Percentiles rank a stretch among this genome's conserved stretches.
phyloP scores from a whole-genome alignment of 2,888 invertebrate species.

The Entomobrya proxima region DNA sequence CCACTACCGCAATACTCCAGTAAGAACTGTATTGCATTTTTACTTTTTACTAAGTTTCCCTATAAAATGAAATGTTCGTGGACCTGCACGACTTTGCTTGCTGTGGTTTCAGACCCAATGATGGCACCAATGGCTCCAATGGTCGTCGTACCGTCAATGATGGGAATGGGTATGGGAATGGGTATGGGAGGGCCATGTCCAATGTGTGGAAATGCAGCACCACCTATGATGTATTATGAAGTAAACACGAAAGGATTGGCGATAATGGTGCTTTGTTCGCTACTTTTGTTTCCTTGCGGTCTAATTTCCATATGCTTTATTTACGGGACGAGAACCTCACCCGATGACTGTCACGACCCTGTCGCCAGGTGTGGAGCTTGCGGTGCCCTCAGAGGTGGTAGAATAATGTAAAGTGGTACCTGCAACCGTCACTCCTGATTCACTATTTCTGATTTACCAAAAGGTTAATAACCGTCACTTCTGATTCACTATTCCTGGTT shows the following conservation, averaged over 20 bases:
- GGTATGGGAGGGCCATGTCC: conserved; percentile 4
- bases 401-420: background rate
- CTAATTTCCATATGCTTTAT: background rate
- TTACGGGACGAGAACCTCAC: background rate
- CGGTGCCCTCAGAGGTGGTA: background rate
- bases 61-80: too few species aligned
- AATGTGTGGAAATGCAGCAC: background rate
- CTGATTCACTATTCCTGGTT: too few species aligned
- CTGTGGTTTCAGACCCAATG: too few species aligned
- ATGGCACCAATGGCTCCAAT: too few species aligned
- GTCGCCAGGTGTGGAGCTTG: background rate
- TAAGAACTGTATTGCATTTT: too few species aligned
- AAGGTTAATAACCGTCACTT: background rate
- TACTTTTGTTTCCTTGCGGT: background rate
- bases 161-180: too few species aligned
- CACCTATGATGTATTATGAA: background rate
- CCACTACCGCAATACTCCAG: too few species aligned
- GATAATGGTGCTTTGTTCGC: background rate
- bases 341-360: background rate
- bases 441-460: background rate
- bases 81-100: too few species aligned
- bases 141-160: too few species aligned
- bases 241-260: background rate
- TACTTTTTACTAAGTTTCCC: too few species aligned
- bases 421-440: background rate